Evolutionary conservation across 37 sponge, comb jelly and placozoan species (phyloP), one percentile per base, ranked within the genome.

Genomic region (Eunapius fragilis): DNA sequence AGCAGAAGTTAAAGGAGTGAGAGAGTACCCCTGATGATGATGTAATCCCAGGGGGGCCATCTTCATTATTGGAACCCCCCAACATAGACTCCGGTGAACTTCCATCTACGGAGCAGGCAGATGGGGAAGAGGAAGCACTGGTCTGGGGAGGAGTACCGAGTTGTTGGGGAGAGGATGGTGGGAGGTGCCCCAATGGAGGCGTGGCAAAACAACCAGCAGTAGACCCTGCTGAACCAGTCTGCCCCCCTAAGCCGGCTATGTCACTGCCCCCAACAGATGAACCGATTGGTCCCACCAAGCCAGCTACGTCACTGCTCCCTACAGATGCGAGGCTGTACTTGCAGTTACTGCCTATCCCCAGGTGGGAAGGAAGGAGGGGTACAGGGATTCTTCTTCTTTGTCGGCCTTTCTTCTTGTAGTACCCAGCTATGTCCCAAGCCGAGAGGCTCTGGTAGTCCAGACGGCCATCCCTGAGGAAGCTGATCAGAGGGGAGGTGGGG

Each of bases 401-500:
- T 10, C 36, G 27, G 11, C 76, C 12, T 2, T 4, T 45, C 6
- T 49, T 28, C 17, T 82, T 71, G 26, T 31, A 76, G 72, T 90
- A 90, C 7, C 96, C 96, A 31, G 96, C 87, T n/a, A 94, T 81
- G 71, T 87, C 81, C 31, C 36, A 49, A 25, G 90, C 89, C 25
- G 72, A 87, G 31, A 91, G 74, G 31, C 75, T 69, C 37, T 89
- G 79, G 81, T 94, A 98, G 80, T 94, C 85, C 32, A 98, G 87
- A 9, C 14, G 50, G 67, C 95, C 86, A 19, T 78, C 30, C 50
- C 72, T 36, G 47, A 98, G 69, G 76, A 98, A 92, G 38, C 74
- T 45, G 77, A 93, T 67, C 12, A 98, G 90, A 17, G 87, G 95
- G 79, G 88, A 88, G 73, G 80, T 33, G 0, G 98, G 98, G 34